Base-by-base conservation (phyloP, 2,113 vertebrate genomes). In the Coptodon bakossiorum region DNA sequence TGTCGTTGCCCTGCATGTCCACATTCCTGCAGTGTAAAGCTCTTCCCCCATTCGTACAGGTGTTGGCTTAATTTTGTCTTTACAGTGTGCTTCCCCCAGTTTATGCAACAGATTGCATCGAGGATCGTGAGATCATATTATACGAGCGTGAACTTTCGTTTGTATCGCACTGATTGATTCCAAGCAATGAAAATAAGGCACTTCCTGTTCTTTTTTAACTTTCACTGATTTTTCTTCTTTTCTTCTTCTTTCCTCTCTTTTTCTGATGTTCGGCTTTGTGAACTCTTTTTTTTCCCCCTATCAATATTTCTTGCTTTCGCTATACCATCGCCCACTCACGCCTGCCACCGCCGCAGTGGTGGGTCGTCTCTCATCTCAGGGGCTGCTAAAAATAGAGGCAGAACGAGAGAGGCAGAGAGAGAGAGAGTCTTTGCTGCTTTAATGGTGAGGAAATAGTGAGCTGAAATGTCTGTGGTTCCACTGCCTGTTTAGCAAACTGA, bases 361-460 rank as follows among this genome's bases (percentile, higher is more conserved):
- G 88, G 91, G 92, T 93, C 86, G 90, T 94, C 91, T 94, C 94
- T 94, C 88, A 92, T 95, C 89, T 91, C 73, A 36, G 86, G 81
- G 82, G 82, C 34, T 6, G 90, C 91, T 94, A 96, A 95, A 95
- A 95, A 94, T 94, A 95, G 80, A 54, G 81, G 86, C 80, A 80
- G 78, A 92, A 38, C 9, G 7, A 90, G 76, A 83, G 88, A 91
- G 86, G 81, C 19, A 66, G 34, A 66, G 34, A 66, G 61, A 86
- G 84, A 83, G 81, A 87, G 86, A 88, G 85, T 88, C 79, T 87
- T 88, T 89, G 82, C 87, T 85, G 52, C 78, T 82, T 93, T 88
- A 91, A 86, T 81, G 80, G 86, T 81, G 85, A 85, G 87, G 86
- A 89, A 86, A 71, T 53, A 38, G 63, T 22, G 17, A 86, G 82